Percentiles rank a stretch among this genome's conserved stretches.
These are phyloP conservation scores for Nomada fucata DNA, from an alignment of 2,888 invertebrate species.

Conservation along the genomic window DNA sequence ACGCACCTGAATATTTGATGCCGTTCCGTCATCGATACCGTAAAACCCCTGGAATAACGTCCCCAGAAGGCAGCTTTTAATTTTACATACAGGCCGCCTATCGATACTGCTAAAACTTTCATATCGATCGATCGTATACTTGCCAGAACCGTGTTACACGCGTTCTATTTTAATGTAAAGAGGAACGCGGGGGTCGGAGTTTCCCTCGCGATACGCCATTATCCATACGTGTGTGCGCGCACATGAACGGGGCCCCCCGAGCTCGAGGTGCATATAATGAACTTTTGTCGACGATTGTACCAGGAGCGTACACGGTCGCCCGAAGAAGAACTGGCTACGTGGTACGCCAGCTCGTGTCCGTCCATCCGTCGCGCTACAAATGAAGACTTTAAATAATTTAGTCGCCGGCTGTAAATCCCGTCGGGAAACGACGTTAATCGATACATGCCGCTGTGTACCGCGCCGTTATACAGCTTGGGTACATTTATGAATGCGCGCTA, in stretches of 20 bases:
- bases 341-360: conserved; percentile 72
- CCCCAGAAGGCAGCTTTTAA: conserved; percentile 1
- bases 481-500: conserved; percentile 81
- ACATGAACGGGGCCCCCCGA: too few species aligned
- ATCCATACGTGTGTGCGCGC: too few species aligned
- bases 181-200: neutral
- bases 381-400: conserved; percentile 84
- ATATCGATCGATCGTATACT: conserved; percentile 15
- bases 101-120: conserved; percentile 17
- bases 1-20: neutral
- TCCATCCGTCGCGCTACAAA: conserved; percentile 76
- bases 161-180: neutral
- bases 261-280: neutral
- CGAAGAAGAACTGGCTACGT: conserved; percentile 71
- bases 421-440: conserved; percentile 81
- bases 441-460: conserved; percentile 75
- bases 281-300: conserved; percentile 67
- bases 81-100: neutral
- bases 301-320: conserved; percentile 59
- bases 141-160: conserved; percentile 5
- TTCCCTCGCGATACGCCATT: neutral
- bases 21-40: neutral
- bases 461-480: conserved; percentile 72
- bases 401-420: conserved; percentile 80
- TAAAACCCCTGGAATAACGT: neutral